Evolutionary conservation across 2,113 vertebrate species (phyloP).

Genomic region (Astur gentilis): DNA sequence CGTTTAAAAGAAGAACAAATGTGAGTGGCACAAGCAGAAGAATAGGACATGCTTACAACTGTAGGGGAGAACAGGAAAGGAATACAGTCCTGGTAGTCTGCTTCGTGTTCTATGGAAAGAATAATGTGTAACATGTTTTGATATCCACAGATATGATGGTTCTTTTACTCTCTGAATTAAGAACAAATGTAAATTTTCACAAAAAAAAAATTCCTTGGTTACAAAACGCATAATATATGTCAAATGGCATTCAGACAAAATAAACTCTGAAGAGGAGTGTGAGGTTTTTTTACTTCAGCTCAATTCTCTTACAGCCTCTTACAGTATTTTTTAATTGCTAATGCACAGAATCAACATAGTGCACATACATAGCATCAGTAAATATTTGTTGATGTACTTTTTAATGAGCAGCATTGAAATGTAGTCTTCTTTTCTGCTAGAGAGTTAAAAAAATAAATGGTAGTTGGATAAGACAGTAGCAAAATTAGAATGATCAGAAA

Average conservation of each 20-base stretch:
- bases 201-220: neutral
- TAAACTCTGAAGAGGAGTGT: neutral
- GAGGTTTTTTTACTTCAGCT: neutral
- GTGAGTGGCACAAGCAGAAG: neutral
- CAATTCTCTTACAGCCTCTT: neutral
- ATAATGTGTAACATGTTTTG: neutral
- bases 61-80: neutral
- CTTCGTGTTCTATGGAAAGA: neutral
- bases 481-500: neutral
- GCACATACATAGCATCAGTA: neutral
- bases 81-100: neutral
- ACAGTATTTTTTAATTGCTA: neutral
- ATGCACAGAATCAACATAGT: neutral
- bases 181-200: neutral
- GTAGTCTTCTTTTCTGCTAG: neutral
- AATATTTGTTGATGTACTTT: neutral
- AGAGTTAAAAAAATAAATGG: neutral
- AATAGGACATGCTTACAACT: neutral
- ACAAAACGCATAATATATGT: neutral
- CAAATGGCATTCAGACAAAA: neutral
- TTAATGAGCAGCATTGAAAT: neutral
- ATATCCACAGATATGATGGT: neutral
- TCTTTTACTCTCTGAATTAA: neutral
- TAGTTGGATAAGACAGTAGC: neutral
- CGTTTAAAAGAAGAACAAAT: neutral